These are phyloP conservation scores for Leptinotarsa lineolata DNA, from an alignment of 1,140 invertebrate species.

Conservation along the genomic window DNA sequence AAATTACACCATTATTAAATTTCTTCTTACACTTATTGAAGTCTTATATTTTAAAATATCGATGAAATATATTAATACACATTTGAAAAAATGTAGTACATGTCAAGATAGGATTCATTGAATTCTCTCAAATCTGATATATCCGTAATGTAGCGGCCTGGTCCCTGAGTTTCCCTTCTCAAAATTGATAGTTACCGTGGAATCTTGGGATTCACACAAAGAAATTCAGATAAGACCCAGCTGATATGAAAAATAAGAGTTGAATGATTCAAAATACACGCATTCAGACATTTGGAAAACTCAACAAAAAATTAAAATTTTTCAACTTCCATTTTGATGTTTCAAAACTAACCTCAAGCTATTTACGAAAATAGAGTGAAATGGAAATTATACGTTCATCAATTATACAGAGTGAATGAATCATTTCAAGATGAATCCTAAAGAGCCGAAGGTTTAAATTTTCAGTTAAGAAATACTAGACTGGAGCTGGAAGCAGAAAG, in stretches of 20 bases:
- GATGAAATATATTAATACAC: conserved; percentile 25
- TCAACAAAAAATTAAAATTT: too few species aligned
- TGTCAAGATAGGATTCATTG: conserved; percentile 49
- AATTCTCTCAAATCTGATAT: conserved; percentile 55
- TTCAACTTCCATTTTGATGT: too few species aligned
- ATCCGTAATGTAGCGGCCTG: conserved; percentile 57
- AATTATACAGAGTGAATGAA: too few species aligned
- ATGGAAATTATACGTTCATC: too few species aligned
- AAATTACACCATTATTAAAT: conserved; percentile 3
- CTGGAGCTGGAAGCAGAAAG: too few species aligned
- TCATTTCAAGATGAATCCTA: too few species aligned
- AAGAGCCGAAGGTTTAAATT: too few species aligned
- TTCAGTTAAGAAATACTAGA: too few species aligned
- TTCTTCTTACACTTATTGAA: conserved; percentile 20
- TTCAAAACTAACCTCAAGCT: too few species aligned
- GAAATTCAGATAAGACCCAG: conserved; percentile 42
- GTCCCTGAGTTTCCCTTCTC: conserved; percentile 56
- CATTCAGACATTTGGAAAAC: too few species aligned
- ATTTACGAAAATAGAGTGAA: too few species aligned
- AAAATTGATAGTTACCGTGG: conserved; percentile 19
- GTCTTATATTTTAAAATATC: conserved; percentile 26
- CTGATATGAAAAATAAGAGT: conserved; percentile 9
- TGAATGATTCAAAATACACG: too few species aligned
- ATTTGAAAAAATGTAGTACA: conserved; percentile 27
- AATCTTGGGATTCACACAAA: neutral